phyloP scores from a whole-genome alignment of 2,113 vertebrate genomes.

The Chaetops frenatus region DNA sequence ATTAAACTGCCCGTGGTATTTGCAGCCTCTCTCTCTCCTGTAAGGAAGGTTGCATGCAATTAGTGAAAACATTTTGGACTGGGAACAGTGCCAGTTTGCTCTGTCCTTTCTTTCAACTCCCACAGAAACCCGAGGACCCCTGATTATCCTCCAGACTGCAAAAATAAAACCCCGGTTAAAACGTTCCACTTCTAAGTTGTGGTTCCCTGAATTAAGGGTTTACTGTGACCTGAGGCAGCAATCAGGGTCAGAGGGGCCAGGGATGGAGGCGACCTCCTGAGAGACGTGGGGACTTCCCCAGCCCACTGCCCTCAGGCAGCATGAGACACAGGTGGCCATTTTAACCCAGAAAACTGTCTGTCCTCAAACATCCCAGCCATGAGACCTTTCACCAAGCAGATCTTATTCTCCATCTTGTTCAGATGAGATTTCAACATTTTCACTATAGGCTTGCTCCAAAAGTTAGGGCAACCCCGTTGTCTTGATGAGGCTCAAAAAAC shows the following conservation, averaged over 20 bases:
- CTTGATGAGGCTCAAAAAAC: neutral
- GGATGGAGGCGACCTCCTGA: neutral
- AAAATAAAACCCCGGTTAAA: constrained; percentile 6
- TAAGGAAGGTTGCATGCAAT: constrained; percentile 52
- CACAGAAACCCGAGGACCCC: constrained; percentile 39
- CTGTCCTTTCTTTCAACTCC: constrained; percentile 63
- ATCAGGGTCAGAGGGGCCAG: accelerated
- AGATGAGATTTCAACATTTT: neutral
- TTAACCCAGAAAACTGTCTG: neutral
- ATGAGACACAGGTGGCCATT: neutral
- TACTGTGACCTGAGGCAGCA: neutral
- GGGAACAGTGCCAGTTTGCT: constrained; percentile 49
- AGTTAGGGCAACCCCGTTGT: neutral
- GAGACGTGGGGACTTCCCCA: neutral
- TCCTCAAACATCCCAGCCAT: neutral
- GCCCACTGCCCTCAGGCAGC: neutral
- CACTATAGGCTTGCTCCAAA: neutral
- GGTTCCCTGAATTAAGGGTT: neutral
- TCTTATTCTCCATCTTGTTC: neutral
- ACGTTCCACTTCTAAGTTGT: neutral
- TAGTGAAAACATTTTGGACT: constrained; percentile 60
- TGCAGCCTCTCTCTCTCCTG: constrained; percentile 4
- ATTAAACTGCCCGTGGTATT: constrained; percentile 41
- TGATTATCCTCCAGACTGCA: constrained; percentile 2
- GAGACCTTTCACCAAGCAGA: neutral